phyloP scores from a whole-genome alignment of 2,888 invertebrate species.

The Sinopyrophorus schimmeli region DNA sequence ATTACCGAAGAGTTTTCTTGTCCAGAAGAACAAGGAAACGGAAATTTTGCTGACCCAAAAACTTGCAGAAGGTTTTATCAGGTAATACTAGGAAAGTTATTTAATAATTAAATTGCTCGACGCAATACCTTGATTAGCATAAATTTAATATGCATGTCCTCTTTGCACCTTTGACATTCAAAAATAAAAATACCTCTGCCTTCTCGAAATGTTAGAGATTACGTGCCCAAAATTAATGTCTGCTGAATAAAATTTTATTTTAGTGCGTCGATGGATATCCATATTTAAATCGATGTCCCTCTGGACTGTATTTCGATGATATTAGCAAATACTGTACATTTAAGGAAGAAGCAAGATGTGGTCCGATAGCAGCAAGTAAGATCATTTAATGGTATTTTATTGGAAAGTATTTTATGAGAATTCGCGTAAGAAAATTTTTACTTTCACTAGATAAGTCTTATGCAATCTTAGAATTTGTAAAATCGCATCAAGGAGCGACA shows the following conservation, averaged over 20 bases:
- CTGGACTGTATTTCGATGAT: slow-evolving; percentile 88
- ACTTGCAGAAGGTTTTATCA: slow-evolving; percentile 89
- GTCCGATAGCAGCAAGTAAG: slow-evolving; percentile 86
- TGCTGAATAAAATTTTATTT: slow-evolving; percentile 42
- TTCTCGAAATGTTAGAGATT: too few relatives aligned
- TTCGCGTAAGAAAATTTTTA: too few relatives aligned
- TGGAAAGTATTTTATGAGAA: too few relatives aligned
- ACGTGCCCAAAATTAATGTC: too few relatives aligned
- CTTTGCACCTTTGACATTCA: too few relatives aligned
- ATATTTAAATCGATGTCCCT: slow-evolving; percentile 86
- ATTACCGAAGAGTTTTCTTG: slow-evolving; percentile 73
- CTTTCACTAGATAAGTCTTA: too few relatives aligned
- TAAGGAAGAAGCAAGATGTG: slow-evolving; percentile 86
- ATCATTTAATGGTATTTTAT: too few relatives aligned
- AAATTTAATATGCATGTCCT: too few relatives aligned
- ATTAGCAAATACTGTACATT: slow-evolving; percentile 89
- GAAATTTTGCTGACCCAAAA: slow-evolving; percentile 86
- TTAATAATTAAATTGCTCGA: slow-evolving; percentile 10
- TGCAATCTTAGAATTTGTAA: too few relatives aligned
- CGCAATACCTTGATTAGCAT: too few relatives aligned
- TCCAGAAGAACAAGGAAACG: slow-evolving; percentile 82
- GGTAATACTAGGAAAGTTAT: slow-evolving; percentile 57
- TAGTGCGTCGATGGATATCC: slow-evolving; percentile 91
- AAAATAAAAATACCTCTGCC: too few relatives aligned
- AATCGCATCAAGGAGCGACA: too few relatives aligned